Conservation (phyloP, 2,797 vertebrate species). For the Petrocephalus schoutedeni region DNA sequence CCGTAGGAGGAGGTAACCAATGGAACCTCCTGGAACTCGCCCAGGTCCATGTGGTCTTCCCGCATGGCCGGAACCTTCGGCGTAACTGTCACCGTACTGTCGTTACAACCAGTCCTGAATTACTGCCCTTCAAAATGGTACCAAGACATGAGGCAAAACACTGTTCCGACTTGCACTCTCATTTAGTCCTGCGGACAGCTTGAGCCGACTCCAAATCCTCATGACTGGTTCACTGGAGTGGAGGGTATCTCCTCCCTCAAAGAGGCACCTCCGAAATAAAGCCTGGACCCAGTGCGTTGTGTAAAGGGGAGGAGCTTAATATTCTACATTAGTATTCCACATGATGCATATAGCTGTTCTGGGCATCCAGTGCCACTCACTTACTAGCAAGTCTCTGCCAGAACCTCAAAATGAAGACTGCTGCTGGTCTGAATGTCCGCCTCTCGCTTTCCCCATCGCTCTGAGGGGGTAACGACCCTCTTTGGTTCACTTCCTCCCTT, state of each 20-base stretch:
- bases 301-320: background rate
- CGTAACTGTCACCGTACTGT: background rate
- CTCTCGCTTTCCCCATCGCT: slow-evolving; percentile 11
- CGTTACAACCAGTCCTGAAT: background rate
- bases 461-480: background rate
- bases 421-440: slow-evolving; percentile 22
- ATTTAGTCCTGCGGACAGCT: background rate
- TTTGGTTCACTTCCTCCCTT: background rate
- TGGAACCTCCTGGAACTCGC: slow-evolving; percentile 27
- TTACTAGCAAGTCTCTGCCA: background rate
- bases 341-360: background rate
- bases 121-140: background rate
- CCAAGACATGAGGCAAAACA: background rate
- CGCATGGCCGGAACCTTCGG: background rate
- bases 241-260: background rate
- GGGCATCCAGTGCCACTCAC: background rate
- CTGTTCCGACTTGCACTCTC: background rate
- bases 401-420: background rate
- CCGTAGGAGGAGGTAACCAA: slow-evolving; percentile 34
- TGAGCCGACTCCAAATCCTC: background rate
- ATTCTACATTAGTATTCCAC: background rate
- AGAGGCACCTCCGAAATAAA: background rate
- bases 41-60: background rate
- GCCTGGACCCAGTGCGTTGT: background rate
- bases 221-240: background rate